Conservation (phyloP, 2,797 vertebrate species). For the Sebastes glaucus region DNA sequence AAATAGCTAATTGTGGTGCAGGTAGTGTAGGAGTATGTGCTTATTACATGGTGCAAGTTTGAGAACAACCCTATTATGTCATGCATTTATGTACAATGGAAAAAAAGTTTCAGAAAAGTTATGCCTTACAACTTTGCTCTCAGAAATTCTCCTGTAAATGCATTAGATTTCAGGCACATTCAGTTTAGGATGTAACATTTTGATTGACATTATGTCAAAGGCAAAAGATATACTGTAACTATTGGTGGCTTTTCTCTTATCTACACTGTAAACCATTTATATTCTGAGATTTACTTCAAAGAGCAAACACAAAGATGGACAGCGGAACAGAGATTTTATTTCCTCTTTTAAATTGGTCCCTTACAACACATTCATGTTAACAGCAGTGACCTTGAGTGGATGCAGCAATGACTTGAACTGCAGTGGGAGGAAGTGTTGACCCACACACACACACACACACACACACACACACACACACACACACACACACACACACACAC, state of each 20-base stretch:
- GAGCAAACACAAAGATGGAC: neutral
- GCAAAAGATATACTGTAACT: too few relatives aligned
- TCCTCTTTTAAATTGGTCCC: neutral
- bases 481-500: neutral
- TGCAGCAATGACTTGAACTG: conserved; percentile 4
- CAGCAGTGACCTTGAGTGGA: conserved; percentile 9
- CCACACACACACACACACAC: neutral
- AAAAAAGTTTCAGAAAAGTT: conserved; percentile 20
- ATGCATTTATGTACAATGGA: conserved; percentile 6
- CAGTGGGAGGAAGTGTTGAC: conserved; percentile 31
- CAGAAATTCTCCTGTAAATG: neutral
- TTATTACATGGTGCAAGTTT: conserved; percentile 41
- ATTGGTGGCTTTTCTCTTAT: neutral
- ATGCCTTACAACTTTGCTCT: neutral
- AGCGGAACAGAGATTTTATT: neutral
- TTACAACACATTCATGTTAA: conserved; percentile 4
- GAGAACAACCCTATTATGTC: conserved; percentile 38
- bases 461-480: neutral
- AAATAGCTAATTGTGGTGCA: conserved; percentile 62
- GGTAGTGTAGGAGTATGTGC: conserved; percentile 60
- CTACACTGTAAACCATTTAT: neutral
- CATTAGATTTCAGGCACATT: neutral
- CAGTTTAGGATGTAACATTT: neutral
- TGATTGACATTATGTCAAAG: neutral
- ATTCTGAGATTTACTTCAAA: neutral